Evolutionary conservation across 2,888 invertebrate genomes (phyloP).

Genomic region (Criorhina ranunculi): DNA sequence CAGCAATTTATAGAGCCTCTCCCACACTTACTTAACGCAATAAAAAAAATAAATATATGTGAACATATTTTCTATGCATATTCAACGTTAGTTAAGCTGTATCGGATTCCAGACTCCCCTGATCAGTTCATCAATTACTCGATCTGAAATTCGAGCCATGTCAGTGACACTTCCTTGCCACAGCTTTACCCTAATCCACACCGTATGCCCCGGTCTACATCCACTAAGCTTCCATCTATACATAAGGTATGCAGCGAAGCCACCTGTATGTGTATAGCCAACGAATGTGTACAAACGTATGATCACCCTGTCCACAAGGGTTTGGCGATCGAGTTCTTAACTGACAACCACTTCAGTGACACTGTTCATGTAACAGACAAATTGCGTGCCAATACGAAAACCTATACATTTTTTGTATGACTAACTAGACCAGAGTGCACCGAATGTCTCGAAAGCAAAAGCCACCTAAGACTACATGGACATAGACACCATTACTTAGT

Average conservation of each 20-base stretch:
- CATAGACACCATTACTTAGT: constrained; percentile 20
- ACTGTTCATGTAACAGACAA: constrained; percentile 68
- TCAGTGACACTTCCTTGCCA: constrained; percentile 68
- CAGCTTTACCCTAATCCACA: constrained; percentile 11
- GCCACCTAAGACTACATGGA: constrained; percentile 33
- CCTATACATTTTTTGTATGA: constrained; percentile 54
- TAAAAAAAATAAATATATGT: constrained; percentile 45
- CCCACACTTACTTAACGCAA: constrained; percentile 60
- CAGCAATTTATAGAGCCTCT: constrained; percentile 30
- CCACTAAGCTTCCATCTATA: not conserved
- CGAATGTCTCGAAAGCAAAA: constrained; percentile 64
- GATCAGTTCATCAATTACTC: constrained; percentile 55
- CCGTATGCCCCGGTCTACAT: constrained; percentile 40
- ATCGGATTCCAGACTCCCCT: constrained; percentile 59
- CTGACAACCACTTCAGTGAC: constrained; percentile 53
- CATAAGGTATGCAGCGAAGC: constrained; percentile 23
- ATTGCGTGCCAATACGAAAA: constrained; percentile 72
- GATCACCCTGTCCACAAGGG: constrained; percentile 43
- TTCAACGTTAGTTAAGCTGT: constrained; percentile 44
- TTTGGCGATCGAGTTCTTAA: constrained; percentile 68
- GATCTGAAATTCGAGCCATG: constrained; percentile 73
- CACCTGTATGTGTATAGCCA: constrained; percentile 52
- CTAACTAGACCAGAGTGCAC: constrained; percentile 22
- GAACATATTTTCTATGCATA: constrained; percentile 37
- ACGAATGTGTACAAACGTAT: constrained; percentile 42